Evolutionary conservation across 2,797 vertebrate species (phyloP).

Genomic region (Syndactyla subalaris): DNA sequence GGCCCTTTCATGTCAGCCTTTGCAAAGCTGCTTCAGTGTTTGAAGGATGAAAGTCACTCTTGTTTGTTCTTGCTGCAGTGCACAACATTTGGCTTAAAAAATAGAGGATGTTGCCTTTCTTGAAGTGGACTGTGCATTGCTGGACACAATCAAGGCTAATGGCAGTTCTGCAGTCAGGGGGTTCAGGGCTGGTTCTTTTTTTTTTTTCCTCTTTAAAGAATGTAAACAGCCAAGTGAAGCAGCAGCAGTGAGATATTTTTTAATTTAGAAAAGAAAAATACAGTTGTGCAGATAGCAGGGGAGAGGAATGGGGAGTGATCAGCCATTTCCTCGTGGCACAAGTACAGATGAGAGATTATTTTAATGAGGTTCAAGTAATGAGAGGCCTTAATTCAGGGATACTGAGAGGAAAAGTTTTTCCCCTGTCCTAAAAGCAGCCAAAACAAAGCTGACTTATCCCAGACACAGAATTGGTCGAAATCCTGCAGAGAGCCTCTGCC

Average conservation of each 20-base stretch:
- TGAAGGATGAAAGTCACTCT: slow-evolving; percentile 73
- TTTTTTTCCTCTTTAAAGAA: not conserved
- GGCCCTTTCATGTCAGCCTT: slow-evolving; percentile 89
- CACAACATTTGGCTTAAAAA: slow-evolving; percentile 67
- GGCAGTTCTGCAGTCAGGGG: slow-evolving; percentile 22
- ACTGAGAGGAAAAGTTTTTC: not conserved
- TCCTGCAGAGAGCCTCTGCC: not conserved
- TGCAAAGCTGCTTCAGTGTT: slow-evolving; percentile 62
- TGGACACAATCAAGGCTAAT: slow-evolving; percentile 48
- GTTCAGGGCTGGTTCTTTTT: not conserved
- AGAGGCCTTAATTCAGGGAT: slow-evolving; percentile 24
- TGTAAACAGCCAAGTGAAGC: slow-evolving; percentile 4
- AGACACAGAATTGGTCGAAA: not conserved
- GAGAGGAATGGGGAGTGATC: not conserved
- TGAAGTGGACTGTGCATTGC: slow-evolving; percentile 27
- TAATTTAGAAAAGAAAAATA: slow-evolving; percentile 50
- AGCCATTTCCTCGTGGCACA: not conserved
- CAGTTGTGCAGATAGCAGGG: not conserved
- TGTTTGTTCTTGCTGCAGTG: slow-evolving; percentile 57
- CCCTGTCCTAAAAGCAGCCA: slow-evolving; percentile 18
- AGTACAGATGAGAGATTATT: slow-evolving; percentile 54
- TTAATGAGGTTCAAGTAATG: slow-evolving; percentile 54
- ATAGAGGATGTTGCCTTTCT: slow-evolving; percentile 61
- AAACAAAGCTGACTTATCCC: slow-evolving; percentile 47
- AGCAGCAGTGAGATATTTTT: not conserved